A percentile compares a stretch with the other conserved stretches of the same genome.
These are phyloP conservation scores for Micromussa lordhowensis DNA, from an alignment of 92 coral and sea anemone species.

Conservation along the genomic window DNA sequence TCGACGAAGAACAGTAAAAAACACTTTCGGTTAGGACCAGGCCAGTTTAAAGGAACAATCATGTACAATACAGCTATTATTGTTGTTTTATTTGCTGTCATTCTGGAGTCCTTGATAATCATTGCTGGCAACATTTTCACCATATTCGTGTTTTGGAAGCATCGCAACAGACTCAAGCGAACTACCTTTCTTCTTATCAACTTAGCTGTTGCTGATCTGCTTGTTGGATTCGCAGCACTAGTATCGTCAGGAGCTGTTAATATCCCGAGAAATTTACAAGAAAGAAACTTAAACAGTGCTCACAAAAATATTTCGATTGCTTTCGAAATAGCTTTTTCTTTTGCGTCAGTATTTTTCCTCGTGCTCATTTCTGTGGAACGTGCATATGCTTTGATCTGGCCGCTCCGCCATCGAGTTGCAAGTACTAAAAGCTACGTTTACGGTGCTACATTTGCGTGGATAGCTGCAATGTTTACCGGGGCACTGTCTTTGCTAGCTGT, in stretches of 20 bases:
- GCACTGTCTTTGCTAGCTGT: neutral
- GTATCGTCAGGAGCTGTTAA: neutral
- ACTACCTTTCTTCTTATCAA: neutral
- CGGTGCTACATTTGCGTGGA: neutral
- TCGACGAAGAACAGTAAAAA: neutral
- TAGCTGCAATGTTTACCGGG: too few relatives aligned
- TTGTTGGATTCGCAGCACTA: neutral
- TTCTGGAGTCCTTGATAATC: neutral
- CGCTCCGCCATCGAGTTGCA: neutral
- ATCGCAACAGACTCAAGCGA: neutral
- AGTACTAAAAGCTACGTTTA: neutral
- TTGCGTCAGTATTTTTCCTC: too few relatives aligned
- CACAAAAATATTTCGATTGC: neutral
- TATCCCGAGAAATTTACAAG: neutral
- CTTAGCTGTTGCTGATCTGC: neutral
- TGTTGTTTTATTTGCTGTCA: neutral
- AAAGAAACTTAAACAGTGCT: neutral
- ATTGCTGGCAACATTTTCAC: neutral
- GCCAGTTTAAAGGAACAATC: neutral
- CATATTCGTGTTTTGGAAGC: slow-evolving; percentile 1
- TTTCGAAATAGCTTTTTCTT: neutral
- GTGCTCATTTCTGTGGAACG: too few relatives aligned
- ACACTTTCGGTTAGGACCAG: neutral
- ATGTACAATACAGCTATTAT: neutral
- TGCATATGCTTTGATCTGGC: too few relatives aligned